These are phyloP conservation scores for Bibio marci DNA, from an alignment of 2,888 invertebrate genomes.

Conservation along the genomic window DNA sequence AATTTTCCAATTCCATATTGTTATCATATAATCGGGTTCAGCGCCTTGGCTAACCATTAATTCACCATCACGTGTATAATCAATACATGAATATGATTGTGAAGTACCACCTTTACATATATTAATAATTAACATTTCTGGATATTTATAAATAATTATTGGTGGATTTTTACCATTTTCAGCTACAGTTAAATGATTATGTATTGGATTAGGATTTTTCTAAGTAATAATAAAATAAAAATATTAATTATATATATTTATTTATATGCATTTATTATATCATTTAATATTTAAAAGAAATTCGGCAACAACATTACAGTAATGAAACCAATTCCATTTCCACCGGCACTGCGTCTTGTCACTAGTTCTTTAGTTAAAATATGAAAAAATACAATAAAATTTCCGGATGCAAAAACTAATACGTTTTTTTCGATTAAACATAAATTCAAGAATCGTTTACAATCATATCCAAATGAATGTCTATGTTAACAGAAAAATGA, in stretches of 20 bases:
- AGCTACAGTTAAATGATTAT: constrained; percentile 61
- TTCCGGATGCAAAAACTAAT: constrained; percentile 66
- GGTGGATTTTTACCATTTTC: constrained; percentile 59
- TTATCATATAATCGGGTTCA: constrained; percentile 72
- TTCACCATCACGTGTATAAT: constrained; percentile 66
- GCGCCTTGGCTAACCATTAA: constrained; percentile 54
- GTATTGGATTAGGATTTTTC: constrained; percentile 43
- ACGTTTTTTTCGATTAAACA: constrained; percentile 56
- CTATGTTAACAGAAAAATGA: constrained; percentile 29
- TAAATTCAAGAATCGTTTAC: constrained; percentile 62
- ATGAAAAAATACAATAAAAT: constrained; percentile 59
- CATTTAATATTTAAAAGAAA: background rate
- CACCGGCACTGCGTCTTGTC: constrained; percentile 57
- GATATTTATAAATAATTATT: constrained; percentile 72
- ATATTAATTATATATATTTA: background rate
- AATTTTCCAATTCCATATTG: constrained; percentile 76
- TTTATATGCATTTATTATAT: background rate
- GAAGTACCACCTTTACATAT: constrained; percentile 63
- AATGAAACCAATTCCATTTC: constrained; percentile 67
- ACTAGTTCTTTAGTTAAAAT: constrained; percentile 43
- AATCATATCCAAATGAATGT: constrained; percentile 76
- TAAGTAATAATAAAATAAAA: constrained; percentile 16
- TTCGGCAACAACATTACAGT: constrained; percentile 40
- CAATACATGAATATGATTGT: constrained; percentile 50
- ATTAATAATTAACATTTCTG: constrained; percentile 53